Base-by-base conservation (phyloP, 1,140 invertebrate species). In the Ruditapes philippinarum region DNA sequence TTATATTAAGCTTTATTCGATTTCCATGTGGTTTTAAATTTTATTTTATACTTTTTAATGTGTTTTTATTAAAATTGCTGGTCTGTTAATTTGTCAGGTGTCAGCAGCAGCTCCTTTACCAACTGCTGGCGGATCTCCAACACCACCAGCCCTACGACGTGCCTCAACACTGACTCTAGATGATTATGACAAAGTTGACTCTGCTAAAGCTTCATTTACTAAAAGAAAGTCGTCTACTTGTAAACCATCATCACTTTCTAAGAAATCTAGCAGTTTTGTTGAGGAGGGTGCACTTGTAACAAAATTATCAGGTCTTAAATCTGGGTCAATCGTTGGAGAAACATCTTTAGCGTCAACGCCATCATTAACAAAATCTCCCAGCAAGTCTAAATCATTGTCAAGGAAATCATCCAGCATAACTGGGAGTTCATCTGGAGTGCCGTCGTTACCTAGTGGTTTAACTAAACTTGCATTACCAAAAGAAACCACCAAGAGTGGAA, bases 81-180 rank as follows among this genome's bases (percentile, higher is more conserved):
- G 14, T 45, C 14, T 14, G 42, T 45, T 14, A 5, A 45, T 45
- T 45, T 14, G 5, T 7, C 25, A n/a, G n/a, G 19, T 2, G 79
- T 60, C 42, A 7, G 42, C 42, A 45, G 5, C 42, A 5, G 42
- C 42, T 45, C 42, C 42, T 14, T 14, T 45, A 14, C 14, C 42
- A 45, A 14, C 5, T 14, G 42, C 5, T 36, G 82, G 2, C 45
- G 28, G n/a, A 22, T 62, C 84, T 19, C n/a, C 25, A 22, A 65
- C 74, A 1, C 51, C 74, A 28, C 87, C 87, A 14, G 45, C 68
- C n/a, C 70, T 89, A 12, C 79, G 87, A 11, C 25, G 87, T 14
- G 87, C 87, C 4, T 89, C 87, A 12, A 89, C 87, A 19, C 45
- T 89, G n/a, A 73, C 87, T 17, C n/a, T 89, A 38, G 62, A 65